A percentile compares a stretch with the other conserved stretches of the same genome.
Conservation (phyloP, 2,888 invertebrate genomes). For the Uloborus plumipes region DNA sequence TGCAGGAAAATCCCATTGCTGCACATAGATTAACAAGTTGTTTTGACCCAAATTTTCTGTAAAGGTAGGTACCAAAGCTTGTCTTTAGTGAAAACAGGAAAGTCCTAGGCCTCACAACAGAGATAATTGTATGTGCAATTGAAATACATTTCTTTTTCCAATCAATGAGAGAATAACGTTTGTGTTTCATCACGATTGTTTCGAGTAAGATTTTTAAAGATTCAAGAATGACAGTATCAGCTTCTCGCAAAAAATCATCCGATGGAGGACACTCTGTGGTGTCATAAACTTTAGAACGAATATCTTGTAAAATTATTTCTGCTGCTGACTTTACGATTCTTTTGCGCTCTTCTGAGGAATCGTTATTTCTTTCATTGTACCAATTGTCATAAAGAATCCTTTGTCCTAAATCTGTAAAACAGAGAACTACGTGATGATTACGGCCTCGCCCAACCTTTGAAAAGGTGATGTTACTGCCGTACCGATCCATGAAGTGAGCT, state of each 20-base stretch:
- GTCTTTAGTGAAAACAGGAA: conserved; percentile 3
- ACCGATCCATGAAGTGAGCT: not conserved
- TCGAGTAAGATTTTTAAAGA: conserved; percentile 22
- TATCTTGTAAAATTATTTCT: too few relatives aligned
- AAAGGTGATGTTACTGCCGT: not conserved
- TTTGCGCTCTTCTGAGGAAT: too few relatives aligned
- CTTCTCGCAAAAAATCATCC: too few relatives aligned
- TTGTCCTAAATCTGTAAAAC: too few relatives aligned
- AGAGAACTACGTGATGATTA: too few relatives aligned
- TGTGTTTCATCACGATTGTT: conserved; percentile 13
- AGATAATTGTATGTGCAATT: conserved; percentile 3
- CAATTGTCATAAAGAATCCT: too few relatives aligned
- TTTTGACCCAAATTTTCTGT: conserved; percentile 16
- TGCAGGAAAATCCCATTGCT: not conserved
- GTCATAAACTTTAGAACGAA: too few relatives aligned
- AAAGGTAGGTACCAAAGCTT: conserved; percentile 1
- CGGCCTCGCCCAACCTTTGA: conserved; percentile 9
- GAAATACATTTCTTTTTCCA: conserved; percentile 14
- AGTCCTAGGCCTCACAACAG: conserved; percentile 1
- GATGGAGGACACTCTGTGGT: too few relatives aligned
- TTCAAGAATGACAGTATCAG: conserved; percentile 5
- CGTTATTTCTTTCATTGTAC: too few relatives aligned
- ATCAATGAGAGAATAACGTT: not conserved
- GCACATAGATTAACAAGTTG: too few relatives aligned
- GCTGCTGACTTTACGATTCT: too few relatives aligned